phyloP scores from a whole-genome alignment of 2,888 invertebrate genomes.

The Cantharis rufa region DNA sequence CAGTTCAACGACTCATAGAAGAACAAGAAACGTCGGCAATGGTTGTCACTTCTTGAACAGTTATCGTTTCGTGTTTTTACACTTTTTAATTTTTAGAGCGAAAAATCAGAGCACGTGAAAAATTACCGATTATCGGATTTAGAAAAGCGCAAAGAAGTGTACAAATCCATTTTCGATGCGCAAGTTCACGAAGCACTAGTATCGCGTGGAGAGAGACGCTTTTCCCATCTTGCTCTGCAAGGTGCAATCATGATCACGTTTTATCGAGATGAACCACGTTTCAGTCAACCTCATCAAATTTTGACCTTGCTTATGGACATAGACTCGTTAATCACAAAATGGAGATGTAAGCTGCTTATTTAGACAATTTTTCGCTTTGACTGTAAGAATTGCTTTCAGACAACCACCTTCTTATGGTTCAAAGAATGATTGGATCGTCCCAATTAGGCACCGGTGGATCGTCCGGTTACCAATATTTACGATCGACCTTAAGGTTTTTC shows the following conservation, averaged over 20 bases:
- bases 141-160: conserved; percentile 80
- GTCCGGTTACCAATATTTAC: conserved; percentile 95
- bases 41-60: conserved; percentile 50
- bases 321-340: conserved; percentile 96
- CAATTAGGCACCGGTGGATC: conserved; percentile 97
- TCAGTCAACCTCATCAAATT: conserved; percentile 97
- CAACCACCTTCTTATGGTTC: conserved; percentile 98
- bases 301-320: conserved; percentile 95
- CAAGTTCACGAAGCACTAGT: conserved; percentile 82
- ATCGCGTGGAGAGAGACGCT: conserved; percentile 82
- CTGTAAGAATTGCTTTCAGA: conserved; percentile 64
- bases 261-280: conserved; percentile 95
- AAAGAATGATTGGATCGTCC: conserved; percentile 97
- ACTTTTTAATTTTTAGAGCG: conserved; percentile 35
- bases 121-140: conserved; percentile 73
- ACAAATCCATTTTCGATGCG: conserved; percentile 87
- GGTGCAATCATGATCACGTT: conserved; percentile 98
- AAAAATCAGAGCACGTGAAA: conserved; percentile 50
- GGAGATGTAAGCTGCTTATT: conserved; percentile 87
- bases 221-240: conserved; percentile 90
- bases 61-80: neutral
- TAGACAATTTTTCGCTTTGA: neutral
- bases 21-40: conserved; percentile 68
- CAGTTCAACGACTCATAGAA: conserved; percentile 72
- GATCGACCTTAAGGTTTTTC: conserved; percentile 89